Evolutionary conservation across 2,888 invertebrate species (phyloP).

Genomic region (Pyrgus malvae): DNA sequence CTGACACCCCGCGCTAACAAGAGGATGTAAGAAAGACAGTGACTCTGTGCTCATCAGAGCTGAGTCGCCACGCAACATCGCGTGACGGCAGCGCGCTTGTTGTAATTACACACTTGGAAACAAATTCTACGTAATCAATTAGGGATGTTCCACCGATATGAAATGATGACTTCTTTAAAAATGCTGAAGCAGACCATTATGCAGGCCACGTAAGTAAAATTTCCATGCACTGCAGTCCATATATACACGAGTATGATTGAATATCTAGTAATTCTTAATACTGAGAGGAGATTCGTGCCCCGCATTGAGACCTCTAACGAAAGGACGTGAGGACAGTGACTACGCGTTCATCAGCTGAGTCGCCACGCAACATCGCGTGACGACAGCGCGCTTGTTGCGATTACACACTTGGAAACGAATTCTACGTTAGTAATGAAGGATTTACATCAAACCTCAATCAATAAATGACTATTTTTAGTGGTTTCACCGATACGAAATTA

Average conservation of each 20-base stretch:
- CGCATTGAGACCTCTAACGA: background rate
- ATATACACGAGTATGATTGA: no score
- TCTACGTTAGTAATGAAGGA: slow-evolving; percentile 1
- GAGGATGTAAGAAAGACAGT: background rate
- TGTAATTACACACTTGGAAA: slow-evolving; percentile 15
- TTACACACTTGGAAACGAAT: slow-evolving; percentile 13
- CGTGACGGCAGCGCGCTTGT: slow-evolving; percentile 48
- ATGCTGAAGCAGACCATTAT: no score
- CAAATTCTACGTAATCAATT: slow-evolving; percentile 1
- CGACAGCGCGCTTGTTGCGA: slow-evolving; percentile 30
- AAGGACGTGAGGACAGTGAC: background rate
- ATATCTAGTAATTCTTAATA: no score
- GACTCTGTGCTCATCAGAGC: background rate
- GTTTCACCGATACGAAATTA: no score
- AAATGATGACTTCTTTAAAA: no score
- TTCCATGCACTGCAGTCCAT: no score
- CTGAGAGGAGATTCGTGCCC: no score
- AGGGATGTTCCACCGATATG: no score
- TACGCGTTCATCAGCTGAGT: background rate
- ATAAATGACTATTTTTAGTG: no score
- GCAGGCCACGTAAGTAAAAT: no score
- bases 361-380: slow-evolving; percentile 71
- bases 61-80: slow-evolving; percentile 61
- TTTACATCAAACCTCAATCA: no score
- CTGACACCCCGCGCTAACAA: no score